Evolutionary conservation across 2,888 invertebrate species (phyloP), one percentile per base, ranked within the genome.

Genomic region (Pollenia griseotomentosa): DNA sequence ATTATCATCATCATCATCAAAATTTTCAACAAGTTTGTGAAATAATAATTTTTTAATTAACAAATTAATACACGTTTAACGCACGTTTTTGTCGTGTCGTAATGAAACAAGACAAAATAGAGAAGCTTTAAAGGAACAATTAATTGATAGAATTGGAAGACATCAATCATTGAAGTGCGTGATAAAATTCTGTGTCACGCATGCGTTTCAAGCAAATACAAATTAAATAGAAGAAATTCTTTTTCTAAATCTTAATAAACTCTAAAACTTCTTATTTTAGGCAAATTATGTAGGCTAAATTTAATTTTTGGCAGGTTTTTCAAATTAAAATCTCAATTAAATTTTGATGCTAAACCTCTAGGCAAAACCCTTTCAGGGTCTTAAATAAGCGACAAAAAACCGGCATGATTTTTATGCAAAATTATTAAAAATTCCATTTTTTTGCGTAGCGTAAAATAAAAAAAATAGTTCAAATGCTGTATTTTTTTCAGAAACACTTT

Each of bases 21-120:
- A 14, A 78, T 83, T 70, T 73, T 66, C 46, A 68, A 46, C 68
- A 80, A 80, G 75, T 77, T 80, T 75, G 63, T 78, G 68, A 71
- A 83, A 83, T 83, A 83, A 86, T 87, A 81, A 55, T 23, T 84
- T 87, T 78, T 84, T 87, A 87, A 87, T 87, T 87, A 87, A 84
- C 75, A 87, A 87, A 87, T 87, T 84, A 84, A 73, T 61, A 81
- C 86, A 87, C 86, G 84, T 84, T 87, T 77, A 84, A 84, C 74
- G 84, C 79, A 80, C 84, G 79, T 80, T 80, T 79, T 74, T 61
- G 44, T 70, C 61, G 68, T 68, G 40, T 16, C 33, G 59, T 33
- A 53, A 23, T n/a, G 59, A 42, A 53, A 81, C n/a, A 51, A 23
- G 2, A 42, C n/a, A 23, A 48, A 55, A 57, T n/a, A 59, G n/a